Evolutionary conservation across 92 coral and sea anemone genomes (phyloP).

Genomic region (Phenganax stokvisi): DNA sequence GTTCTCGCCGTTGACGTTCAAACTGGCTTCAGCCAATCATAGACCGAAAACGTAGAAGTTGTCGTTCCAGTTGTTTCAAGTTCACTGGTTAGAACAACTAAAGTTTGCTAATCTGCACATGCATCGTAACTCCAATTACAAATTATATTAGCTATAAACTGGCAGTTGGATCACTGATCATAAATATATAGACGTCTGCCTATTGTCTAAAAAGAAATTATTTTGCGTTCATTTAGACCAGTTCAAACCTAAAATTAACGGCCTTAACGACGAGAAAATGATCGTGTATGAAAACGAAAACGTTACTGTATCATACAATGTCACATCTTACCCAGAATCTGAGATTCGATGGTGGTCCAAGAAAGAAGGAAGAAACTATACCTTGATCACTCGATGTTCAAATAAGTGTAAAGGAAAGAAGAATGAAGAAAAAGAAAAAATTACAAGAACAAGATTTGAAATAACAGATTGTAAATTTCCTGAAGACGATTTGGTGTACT

Average conservation of each 20-base stretch:
- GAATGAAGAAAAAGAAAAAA: neutral
- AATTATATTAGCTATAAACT: too few species aligned
- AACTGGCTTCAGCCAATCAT: too few species aligned
- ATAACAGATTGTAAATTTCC: neutral
- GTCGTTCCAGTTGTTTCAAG: too few species aligned
- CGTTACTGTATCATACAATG: conserved; percentile 4
- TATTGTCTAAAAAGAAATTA: too few species aligned
- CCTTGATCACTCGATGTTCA: neutral
- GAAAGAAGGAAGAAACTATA: neutral
- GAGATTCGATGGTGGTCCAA: conserved; percentile 1
- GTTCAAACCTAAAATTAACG: neutral
- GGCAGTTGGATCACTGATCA: too few species aligned
- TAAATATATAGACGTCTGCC: too few species aligned
- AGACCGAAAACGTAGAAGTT: too few species aligned
- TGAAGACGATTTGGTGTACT: conserved; percentile 7
- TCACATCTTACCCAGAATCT: neutral
- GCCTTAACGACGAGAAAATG: neutral
- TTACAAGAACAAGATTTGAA: conserved; percentile 7
- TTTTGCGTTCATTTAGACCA: neutral
- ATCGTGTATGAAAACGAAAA: neutral
- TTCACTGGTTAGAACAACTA: neutral
- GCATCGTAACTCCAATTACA: too few species aligned
- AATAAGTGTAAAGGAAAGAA: neutral
- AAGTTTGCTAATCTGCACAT: neutral
- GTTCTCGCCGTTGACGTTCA: too few species aligned